Evolutionary conservation across 2,888 invertebrate genomes (phyloP).

Genomic region (Troides helena): DNA sequence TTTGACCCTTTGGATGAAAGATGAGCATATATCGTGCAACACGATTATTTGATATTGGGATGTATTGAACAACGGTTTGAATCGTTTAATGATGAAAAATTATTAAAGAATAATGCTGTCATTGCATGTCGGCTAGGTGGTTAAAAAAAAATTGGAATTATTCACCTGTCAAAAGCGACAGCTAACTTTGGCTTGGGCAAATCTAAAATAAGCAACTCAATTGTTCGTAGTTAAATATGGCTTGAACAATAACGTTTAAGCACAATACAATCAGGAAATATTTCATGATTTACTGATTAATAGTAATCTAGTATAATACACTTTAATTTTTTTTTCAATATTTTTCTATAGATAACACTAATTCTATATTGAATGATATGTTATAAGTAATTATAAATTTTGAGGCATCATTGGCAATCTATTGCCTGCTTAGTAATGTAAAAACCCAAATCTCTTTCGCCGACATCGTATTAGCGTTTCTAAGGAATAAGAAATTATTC

Average conservation of each 20-base stretch:
- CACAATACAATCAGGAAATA: neutral
- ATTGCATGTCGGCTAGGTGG: neutral
- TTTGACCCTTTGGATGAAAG: slow-evolving; percentile 53
- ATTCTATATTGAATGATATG: too few species aligned
- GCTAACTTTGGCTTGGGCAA: neutral
- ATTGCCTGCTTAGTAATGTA: slow-evolving; percentile 19
- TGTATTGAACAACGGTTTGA: slow-evolving; percentile 14
- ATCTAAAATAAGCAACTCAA: slow-evolving; percentile 12
- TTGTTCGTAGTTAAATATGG: neutral
- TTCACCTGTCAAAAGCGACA: neutral
- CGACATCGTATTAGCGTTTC: slow-evolving; percentile 24
- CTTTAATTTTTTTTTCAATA: too few species aligned
- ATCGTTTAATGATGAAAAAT: slow-evolving; percentile 3
- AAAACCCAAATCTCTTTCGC: slow-evolving; percentile 27
- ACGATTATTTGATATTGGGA: slow-evolving; percentile 24
- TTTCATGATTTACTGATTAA: neutral
- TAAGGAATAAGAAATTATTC: slow-evolving; percentile 41
- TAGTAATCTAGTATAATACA: neutral
- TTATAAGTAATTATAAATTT: too few species aligned
- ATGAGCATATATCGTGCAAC: slow-evolving; percentile 31
- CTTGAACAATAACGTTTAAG: neutral
- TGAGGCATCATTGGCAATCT: neutral
- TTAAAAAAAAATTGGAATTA: neutral
- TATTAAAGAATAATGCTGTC: neutral
- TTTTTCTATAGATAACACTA: too few species aligned